Conservation (phyloP, 2,888 invertebrate genomes). For the Brenthis daphne region DNA sequence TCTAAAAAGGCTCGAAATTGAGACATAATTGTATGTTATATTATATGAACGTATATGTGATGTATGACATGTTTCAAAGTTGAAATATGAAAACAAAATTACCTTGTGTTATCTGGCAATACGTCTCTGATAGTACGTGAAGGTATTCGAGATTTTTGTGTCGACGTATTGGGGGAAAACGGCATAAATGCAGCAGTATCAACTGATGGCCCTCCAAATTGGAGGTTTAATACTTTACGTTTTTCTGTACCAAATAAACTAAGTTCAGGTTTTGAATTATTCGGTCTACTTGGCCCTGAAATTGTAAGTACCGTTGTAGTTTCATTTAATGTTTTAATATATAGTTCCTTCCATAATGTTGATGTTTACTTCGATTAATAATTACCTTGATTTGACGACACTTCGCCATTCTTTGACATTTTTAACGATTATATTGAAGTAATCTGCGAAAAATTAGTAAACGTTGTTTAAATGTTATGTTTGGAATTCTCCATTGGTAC, state of each 20-base stretch:
- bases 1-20: too few species aligned
- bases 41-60: neutral
- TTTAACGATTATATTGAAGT: constrained; percentile 50
- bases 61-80: neutral
- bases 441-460: constrained; percentile 52
- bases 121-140: constrained; percentile 75
- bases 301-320: constrained; percentile 9
- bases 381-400: constrained; percentile 85
- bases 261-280: constrained; percentile 72
- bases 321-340: neutral
- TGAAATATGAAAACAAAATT: constrained; percentile 24
- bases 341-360: constrained; percentile 15
- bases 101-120: constrained; percentile 76
- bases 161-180: constrained; percentile 61
- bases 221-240: constrained; percentile 83
- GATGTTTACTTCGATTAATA: constrained; percentile 29
- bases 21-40: neutral
- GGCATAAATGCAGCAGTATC: constrained; percentile 79
- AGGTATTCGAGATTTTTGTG: constrained; percentile 63
- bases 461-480: constrained; percentile 56
- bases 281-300: constrained; percentile 74
- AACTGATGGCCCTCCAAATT: constrained; percentile 74
- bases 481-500: constrained; percentile 70
- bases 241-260: constrained; percentile 77
- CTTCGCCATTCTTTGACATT: constrained; percentile 89